Evolutionary conservation across 2,888 invertebrate species (phyloP).

Genomic region (Zele albiditarsus): DNA sequence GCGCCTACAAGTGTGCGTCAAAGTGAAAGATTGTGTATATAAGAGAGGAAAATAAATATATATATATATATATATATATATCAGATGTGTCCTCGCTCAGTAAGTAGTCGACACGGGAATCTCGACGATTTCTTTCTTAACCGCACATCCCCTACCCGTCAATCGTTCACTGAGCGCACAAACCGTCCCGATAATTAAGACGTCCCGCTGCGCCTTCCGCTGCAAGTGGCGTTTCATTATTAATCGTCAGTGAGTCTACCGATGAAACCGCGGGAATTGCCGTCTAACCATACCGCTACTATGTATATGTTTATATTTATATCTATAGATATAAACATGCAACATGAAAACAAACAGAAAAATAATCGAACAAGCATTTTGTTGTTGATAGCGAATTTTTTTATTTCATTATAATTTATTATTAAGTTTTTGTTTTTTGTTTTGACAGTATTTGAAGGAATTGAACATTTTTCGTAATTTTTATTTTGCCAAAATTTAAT

Average conservation of each 20-base stretch:
- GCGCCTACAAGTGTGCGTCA: background rate
- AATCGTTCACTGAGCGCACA: constrained; percentile 31
- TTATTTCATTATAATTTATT: background rate
- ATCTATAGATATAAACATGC: background rate
- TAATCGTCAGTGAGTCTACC: constrained; percentile 35
- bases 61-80: background rate
- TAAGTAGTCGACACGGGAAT: constrained; percentile 30
- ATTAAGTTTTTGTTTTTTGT: background rate
- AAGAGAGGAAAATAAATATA: background rate
- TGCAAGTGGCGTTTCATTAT: constrained; percentile 41
- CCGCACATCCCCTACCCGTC: constrained; percentile 22
- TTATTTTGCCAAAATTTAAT: too few species aligned
- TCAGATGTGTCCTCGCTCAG: constrained; percentile 1
- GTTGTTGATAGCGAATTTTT: background rate
- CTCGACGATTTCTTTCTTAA: constrained; percentile 33
- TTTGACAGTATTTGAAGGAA: too few species aligned
- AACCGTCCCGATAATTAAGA: constrained; percentile 47
- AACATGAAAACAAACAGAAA: constrained; percentile 1
- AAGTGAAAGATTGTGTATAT: background rate
- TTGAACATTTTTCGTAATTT: too few species aligned
- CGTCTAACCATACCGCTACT: background rate
- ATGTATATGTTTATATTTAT: background rate
- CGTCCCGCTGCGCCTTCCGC: constrained; percentile 46
- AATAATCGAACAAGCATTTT: background rate
- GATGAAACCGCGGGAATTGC: constrained; percentile 35